Evolutionary conservation across 2,888 invertebrate genomes (phyloP), one percentile per base, ranked within the genome.

Genomic region (Allygus modestus): DNA sequence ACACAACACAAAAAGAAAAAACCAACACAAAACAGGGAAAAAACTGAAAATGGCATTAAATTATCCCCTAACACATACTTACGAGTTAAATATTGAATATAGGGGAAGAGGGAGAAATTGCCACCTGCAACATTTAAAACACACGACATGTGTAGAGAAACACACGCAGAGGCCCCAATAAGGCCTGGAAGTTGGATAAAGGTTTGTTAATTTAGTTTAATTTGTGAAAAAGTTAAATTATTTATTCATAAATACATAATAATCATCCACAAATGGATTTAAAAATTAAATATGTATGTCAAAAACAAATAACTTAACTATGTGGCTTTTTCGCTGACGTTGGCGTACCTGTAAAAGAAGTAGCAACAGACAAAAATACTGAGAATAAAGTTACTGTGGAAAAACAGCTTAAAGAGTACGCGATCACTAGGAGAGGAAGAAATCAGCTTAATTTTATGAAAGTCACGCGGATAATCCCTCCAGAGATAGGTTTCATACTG

Each of bases 31-130:
- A n/a, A n/a, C n/a, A n/a, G n/a, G n/a, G n/a, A n/a, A n/a, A n/a
- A n/a, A n/a, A n/a, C n/a, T n/a, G n/a, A n/a, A n/a, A n/a, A n/a
- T n/a, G n/a, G n/a, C n/a, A 28, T 71, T 33, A 20, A 54, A 11
- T 15, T 12, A 46, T 73, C 37, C 73, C 43, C 43, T 73, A 17
- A n/a, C 41, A 58, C 73, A 88, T 89, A 90, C 91, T 91, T 89
- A 91, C 91, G 90, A 88, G 90, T 90, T 87, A 91, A 89, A 87
- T 90, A 90, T 88, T 90, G 89, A 88, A 91, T 90, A 88, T 89
- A 90, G 84, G 90, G 89, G 88, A 90, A 89, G 87, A 89, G 89
- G 85, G 90, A 89, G 89, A 89, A 89, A 88, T 90, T 90, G 88
- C 89, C 89, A 88, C 90, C 90, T 89, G 89, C 85, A 89, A 89